These are phyloP conservation scores for Sycophila sp. DNA, from an alignment of 1,140 invertebrate genomes.

Conservation along the genomic window DNA sequence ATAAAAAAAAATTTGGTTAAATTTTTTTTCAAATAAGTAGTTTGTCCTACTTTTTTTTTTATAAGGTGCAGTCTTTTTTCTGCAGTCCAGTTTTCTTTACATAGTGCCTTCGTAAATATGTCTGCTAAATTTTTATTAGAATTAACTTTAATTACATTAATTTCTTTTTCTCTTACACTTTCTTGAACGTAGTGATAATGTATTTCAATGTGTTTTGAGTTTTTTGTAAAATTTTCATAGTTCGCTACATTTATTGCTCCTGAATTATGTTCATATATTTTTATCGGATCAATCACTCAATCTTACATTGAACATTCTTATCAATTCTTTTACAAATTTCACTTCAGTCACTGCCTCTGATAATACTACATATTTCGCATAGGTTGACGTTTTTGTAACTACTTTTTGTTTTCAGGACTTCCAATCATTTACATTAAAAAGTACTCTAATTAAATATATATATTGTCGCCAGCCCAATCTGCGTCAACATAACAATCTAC, in stretches of 20 bases:
- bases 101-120: neutral
- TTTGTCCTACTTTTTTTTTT: too few species aligned
- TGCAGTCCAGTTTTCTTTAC: neutral
- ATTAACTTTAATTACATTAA: neutral
- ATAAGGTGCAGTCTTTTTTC: too few species aligned
- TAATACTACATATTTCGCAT: neutral
- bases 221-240: too few species aligned
- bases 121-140: neutral
- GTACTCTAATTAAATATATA: constrained; percentile 48
- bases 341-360: neutral
- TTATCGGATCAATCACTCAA: neutral
- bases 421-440: constrained; percentile 8
- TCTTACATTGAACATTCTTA: neutral
- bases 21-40: too few species aligned
- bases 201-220: too few species aligned
- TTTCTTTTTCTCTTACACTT: neutral
- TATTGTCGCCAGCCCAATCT: constrained; percentile 51
- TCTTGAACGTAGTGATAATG: neutral
- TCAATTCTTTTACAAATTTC: neutral
- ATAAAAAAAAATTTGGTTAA: too few species aligned
- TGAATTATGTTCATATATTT: neutral
- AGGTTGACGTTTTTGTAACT: neutral
- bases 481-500: constrained; percentile 46
- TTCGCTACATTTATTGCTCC: neutral
- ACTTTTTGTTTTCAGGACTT: neutral